Percentiles rank a stretch among this genome's conserved stretches.
These are phyloP conservation scores for Capitulum mitella DNA, from an alignment of 2,888 invertebrate species.

Conservation along the genomic window DNA sequence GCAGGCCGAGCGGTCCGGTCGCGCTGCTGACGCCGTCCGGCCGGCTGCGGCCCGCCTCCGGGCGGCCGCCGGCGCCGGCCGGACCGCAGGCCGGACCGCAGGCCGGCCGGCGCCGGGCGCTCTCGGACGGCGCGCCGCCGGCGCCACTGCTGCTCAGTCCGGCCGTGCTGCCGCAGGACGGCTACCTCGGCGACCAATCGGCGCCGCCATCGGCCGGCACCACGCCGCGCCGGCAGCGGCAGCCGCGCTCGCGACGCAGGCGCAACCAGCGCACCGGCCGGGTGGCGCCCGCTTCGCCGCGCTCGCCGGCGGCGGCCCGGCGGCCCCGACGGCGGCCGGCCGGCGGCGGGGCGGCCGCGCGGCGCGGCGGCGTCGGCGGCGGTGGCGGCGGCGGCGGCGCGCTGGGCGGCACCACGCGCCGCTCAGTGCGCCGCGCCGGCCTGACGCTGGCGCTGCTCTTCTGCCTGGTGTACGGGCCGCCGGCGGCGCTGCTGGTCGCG, in stretches of 20 bases:
- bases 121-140: no score
- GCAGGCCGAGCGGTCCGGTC: no score
- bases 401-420: neutral
- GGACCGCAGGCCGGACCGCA: no score
- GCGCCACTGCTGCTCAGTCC: no score
- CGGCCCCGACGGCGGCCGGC: neutral
- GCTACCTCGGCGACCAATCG: slow-evolving; percentile 5
- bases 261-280: neutral
- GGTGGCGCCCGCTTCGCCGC: neutral
- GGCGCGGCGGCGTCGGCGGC: neutral
- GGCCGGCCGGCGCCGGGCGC: no score
- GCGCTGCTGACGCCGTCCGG: no score
- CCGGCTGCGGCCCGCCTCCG: no score
- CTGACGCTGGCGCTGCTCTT: neutral
- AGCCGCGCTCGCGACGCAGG: neutral
- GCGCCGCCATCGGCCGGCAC: neutral
- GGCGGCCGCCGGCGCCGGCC: no score
- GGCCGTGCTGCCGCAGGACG: neutral
- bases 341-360: neutral
- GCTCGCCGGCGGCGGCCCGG: no score
- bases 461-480: neutral
- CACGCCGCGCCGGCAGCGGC: neutral
- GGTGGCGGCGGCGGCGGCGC: neutral
- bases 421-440: neutral
- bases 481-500: neutral